Percentiles rank a stretch among this genome's conserved stretches.
phyloP scores from a whole-genome alignment of 2,888 invertebrate genomes.

The Tetrapedia diversipes region DNA sequence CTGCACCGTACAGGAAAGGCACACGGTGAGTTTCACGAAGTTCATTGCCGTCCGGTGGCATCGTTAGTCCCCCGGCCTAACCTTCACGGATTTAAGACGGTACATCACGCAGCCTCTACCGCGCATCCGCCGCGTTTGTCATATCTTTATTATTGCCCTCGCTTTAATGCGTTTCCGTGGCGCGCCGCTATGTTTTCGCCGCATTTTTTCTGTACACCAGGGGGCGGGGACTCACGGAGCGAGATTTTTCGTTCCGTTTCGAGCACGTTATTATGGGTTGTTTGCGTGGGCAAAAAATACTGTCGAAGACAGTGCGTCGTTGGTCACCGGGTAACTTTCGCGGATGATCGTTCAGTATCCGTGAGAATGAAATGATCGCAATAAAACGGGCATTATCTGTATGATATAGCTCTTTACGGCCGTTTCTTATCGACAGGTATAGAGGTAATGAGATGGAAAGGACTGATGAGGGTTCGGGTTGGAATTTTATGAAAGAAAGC shows the following conservation, averaged over 20 bases:
- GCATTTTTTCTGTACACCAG: background rate
- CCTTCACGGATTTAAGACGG: conserved; percentile 58
- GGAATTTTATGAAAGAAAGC: background rate
- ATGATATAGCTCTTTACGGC: conserved; percentile 5
- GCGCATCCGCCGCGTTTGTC: conserved; percentile 45
- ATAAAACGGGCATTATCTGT: conserved; percentile 12
- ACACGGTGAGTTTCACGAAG: conserved; percentile 39
- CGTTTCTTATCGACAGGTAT: background rate
- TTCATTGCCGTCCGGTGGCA: conserved; percentile 55
- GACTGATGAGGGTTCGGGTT: background rate
- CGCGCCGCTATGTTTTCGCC: conserved; percentile 17
- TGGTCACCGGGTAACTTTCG: background rate
- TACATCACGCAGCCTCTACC: conserved; percentile 44
- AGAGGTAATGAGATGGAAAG: conserved; percentile 15
- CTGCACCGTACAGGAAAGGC: conserved; percentile 57
- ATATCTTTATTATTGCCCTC: conserved; percentile 57
- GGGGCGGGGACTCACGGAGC: background rate
- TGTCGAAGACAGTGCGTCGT: background rate
- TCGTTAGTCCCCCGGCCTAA: conserved; percentile 60
- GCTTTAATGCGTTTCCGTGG: conserved; percentile 52
- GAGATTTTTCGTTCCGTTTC: conserved; percentile 32
- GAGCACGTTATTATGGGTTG: conserved; percentile 25
- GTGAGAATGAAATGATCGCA: conserved; percentile 20
- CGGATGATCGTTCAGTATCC: conserved; percentile 8
- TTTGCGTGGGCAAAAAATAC: background rate